A percentile compares a stretch with the other conserved stretches of the same genome.
phyloP scores from a whole-genome alignment of 2,113 vertebrate species.

The Climacteris rufus region DNA sequence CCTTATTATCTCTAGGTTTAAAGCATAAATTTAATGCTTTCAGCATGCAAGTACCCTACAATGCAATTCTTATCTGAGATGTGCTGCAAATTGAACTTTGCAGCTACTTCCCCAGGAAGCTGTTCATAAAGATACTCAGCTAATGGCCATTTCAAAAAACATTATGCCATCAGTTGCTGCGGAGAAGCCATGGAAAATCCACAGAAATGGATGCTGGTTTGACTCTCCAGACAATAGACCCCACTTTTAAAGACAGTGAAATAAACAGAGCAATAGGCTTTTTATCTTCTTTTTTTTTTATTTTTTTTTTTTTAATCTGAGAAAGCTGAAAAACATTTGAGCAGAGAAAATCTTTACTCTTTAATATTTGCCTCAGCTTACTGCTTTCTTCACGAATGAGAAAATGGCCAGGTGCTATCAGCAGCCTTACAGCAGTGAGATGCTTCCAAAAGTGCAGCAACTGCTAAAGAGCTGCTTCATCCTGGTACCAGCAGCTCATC shows the following conservation, averaged over 20 bases:
- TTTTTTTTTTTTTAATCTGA: not conserved
- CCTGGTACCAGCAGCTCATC: not conserved
- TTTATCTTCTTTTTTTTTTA: not conserved
- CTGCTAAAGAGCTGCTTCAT: not conserved
- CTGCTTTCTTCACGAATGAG: not conserved
- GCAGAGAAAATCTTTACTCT: not conserved
- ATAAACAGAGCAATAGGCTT: not conserved
- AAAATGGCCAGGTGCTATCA: not conserved
- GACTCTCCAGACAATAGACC: not conserved
- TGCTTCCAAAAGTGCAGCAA: not conserved
- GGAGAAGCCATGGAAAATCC: not conserved
- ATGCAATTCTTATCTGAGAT: conserved; percentile 22
- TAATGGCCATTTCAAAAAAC: conserved; percentile 62
- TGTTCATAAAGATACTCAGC: conserved; percentile 36
- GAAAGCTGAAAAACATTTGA: not conserved
- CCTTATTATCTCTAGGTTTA: conserved; percentile 27
- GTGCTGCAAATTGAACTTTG: conserved; percentile 58
- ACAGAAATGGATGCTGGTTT: conserved; percentile 17
- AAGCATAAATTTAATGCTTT: conserved; percentile 54
- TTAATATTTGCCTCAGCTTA: not conserved
- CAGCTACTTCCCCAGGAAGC: conserved; percentile 41
- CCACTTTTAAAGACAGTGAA: conserved; percentile 4
- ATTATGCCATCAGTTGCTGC: not conserved
- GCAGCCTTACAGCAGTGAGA: not conserved
- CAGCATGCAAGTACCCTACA: conserved; percentile 19